Conservation (phyloP, 2,888 invertebrate species). For the Tipula lateralis region DNA sequence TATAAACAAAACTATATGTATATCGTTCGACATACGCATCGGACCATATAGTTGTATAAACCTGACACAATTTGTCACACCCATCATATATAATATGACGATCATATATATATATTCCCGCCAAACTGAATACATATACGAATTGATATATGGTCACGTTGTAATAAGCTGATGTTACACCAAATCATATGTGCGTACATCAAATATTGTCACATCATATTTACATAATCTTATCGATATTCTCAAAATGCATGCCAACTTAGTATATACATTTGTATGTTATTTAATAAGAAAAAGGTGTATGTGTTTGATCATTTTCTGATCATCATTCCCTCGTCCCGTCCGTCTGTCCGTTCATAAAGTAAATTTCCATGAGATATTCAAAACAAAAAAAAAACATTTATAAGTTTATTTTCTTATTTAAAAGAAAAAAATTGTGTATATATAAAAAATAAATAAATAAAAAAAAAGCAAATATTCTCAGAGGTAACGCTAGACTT, state of each 20-base stretch:
- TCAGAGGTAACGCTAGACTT: slow-evolving; percentile 31
- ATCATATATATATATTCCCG: neutral
- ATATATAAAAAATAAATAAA: neutral
- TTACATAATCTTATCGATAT: slow-evolving; percentile 1
- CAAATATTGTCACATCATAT: neutral
- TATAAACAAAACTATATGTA: neutral
- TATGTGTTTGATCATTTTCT: neutral
- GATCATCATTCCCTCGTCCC: neutral
- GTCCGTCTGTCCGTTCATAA: neutral
- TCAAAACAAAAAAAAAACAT: neutral
- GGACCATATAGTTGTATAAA: neutral
- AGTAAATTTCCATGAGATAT: slow-evolving; percentile 15
- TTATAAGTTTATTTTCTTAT: neutral
- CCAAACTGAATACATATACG: neutral
- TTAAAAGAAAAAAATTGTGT: neutral
- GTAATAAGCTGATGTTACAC: neutral
- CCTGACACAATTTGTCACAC: slow-evolving; percentile 24
- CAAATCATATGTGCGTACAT: neutral
- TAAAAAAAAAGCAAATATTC: slow-evolving; percentile 19
- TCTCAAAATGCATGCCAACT: neutral
- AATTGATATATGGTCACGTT: neutral
- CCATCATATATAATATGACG: neutral
- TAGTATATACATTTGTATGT: neutral
- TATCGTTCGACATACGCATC: neutral
- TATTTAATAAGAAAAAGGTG: neutral